Conservation (phyloP, 1,140 invertebrate genomes). For the Linepithema humile region DNA sequence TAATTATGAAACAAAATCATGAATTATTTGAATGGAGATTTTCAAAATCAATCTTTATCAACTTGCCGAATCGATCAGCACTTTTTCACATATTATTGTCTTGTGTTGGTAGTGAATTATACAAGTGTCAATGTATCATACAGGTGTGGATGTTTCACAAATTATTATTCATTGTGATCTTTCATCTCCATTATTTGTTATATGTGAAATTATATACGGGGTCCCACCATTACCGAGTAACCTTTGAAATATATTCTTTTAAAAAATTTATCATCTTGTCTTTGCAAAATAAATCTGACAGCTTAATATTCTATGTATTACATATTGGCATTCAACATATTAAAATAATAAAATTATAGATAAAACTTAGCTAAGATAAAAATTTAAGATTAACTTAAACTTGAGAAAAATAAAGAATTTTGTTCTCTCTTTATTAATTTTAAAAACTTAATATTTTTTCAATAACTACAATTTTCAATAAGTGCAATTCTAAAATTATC, state of each 20-base stretch:
- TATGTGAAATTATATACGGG: slow-evolving; percentile 3
- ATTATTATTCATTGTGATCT: slow-evolving; percentile 10
- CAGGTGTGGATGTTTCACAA: slow-evolving; percentile 37
- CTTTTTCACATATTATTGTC: no score
- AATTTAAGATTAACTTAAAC: no score
- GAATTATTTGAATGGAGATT: background rate
- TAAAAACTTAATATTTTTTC: background rate
- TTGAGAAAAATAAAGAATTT: background rate
- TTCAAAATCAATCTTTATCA: background rate
- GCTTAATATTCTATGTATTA: background rate
- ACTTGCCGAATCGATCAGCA: background rate
- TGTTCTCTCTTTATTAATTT: background rate
- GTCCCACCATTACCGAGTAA: background rate
- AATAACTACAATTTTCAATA: no score
- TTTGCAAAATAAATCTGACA: background rate
- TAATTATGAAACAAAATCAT: background rate
- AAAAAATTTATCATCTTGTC: background rate
- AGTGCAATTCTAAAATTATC: background rate
- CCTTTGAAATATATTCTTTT: background rate
- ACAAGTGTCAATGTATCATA: slow-evolving; percentile 31
- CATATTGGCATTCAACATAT: no score
- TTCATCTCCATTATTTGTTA: slow-evolving; percentile 36
- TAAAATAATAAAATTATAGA: no score
- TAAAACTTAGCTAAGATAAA: no score
- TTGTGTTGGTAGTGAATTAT: no score